Evolutionary conservation across 2,797 vertebrate species (phyloP), one percentile per base, ranked within the genome.

Genomic region (Sylvilagus floridanus): DNA sequence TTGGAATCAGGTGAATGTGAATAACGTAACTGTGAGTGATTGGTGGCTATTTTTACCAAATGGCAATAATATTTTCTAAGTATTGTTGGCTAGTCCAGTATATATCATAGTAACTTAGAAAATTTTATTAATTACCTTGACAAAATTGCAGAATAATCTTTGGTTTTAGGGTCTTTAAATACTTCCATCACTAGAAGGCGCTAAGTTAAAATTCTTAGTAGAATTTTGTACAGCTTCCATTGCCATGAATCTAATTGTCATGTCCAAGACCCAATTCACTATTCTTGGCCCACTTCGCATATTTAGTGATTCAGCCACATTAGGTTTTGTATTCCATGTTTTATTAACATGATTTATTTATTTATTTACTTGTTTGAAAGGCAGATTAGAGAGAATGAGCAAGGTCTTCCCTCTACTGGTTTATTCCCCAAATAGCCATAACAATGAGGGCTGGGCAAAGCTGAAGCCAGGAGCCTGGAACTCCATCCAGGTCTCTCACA

Each of bases 251-350:
- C 17, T 63, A 19, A 7, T 2, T 37, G 17, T 30, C 24, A 68
- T 37, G 54, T 79, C 62, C 32, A 17, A 50, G 50, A 3, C 22
- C 26, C 75, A 7, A 8, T 11, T 84, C 24, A 28, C 28, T 42
- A 2, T 1, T 54, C 79, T 47, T 62, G 13, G 7, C 4, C 17
- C 5, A 19, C 5, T 65, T n/a, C 93, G 26, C 66, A 26, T 28
- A 63, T 17, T 3, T 28, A 42, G 0, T 1, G 5, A 69, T 11
- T 14, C 19, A 0, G 0, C 13, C 22, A 24, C 16, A 19, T 37
- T 1, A 52, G 32, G 1, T 60, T 76, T 71, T 32, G 66, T 24
- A 57, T 4, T 47, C 19, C 6, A 5, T n/a, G 7, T 47, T 47
- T 47, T 47, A 47, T 47, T 47, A 9, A 47, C 42, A 47, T 9